Evolutionary conservation across 2,113 vertebrate genomes (phyloP), one percentile per base, ranked within the genome.

Genomic region (Heterochromis multidens): DNA sequence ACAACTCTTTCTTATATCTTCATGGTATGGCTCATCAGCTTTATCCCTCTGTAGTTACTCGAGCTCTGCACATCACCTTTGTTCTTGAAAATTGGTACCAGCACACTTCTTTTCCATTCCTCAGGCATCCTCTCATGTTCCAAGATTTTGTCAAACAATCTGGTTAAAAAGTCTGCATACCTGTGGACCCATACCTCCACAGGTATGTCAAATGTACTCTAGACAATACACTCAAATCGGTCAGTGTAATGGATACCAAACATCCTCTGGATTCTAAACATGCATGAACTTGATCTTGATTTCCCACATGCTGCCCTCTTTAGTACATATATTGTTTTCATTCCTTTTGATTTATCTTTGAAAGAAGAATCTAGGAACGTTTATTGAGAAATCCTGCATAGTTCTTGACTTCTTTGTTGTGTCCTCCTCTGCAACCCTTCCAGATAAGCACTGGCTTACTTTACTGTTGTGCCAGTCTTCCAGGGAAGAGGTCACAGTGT

Each of bases 391-490:
- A 80, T 77, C 10, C n/a, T 82, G 37, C 52, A 8, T 27, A 77
- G 37, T 23, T 91, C 33, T 78, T 13, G 1, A 80, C 57, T 83
- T 46, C 40, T 85, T 62, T 67, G 27, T 82, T 21, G 17, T 27
- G 76, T 61, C 65, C 54, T 89, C 79, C 67, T 81, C 43, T 35
- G 3, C 14, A 27, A 83, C 10, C 37, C 61, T 56, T 70, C 16
- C 29, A 85, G 78, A 91, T 80, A 92, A 91, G 74, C 72, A 65
- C 52, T 23, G 70, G 17, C 84, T 87, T 92, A 87, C 88, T 82
- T 31, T 80, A 37, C 79, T 74, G 88, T 83, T 90, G 35, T 79
- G 58, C 82, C 87, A 82, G 81, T 14, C 83, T 79, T 77, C 10
- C 57, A 85, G 67, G 62, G 61, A 79, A 77, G 59, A n/a, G 54